Conservation (phyloP, 2,113 vertebrate genomes). For the Lathamus discolor region DNA sequence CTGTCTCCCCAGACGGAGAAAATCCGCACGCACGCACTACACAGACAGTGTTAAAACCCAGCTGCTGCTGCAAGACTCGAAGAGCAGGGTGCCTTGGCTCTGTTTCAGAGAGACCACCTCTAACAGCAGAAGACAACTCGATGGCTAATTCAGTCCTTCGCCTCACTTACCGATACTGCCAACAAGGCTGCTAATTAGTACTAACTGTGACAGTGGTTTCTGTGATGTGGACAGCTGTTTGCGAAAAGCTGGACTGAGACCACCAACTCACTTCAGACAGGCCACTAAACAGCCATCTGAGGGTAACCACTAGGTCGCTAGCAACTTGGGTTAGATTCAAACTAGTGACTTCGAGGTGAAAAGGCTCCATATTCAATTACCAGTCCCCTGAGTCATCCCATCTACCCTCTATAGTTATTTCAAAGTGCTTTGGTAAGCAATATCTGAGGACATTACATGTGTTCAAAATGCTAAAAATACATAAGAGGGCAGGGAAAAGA, state of each 20-base stretch:
- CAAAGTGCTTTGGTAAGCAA: conserved; percentile 61
- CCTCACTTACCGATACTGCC: background rate
- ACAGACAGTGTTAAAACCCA: background rate
- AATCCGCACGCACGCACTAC: background rate
- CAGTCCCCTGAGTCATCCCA: conserved; percentile 61
- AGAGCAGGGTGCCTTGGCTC: background rate
- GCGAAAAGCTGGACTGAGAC: conserved; percentile 45
- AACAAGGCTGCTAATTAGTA: conserved; percentile 41
- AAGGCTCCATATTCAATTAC: conserved; percentile 62
- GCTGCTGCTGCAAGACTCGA: background rate
- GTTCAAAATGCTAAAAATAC: conserved; percentile 61
- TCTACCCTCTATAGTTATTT: conserved; percentile 53
- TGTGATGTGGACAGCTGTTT: conserved; percentile 59
- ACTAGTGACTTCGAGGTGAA: conserved; percentile 56
- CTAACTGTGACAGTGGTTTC: background rate
- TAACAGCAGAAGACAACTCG: background rate
- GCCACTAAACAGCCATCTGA: conserved; percentile 64
- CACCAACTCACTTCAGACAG: conserved; percentile 70
- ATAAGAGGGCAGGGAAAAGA: background rate
- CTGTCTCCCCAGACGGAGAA: background rate
- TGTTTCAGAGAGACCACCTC: background rate
- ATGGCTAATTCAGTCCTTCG: background rate
- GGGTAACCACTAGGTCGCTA: conserved; percentile 60
- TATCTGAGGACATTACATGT: conserved; percentile 55
- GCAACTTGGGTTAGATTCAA: conserved; percentile 25